Conservation (phyloP, 2,888 invertebrate genomes). For the Lycocerus yunnanus region DNA sequence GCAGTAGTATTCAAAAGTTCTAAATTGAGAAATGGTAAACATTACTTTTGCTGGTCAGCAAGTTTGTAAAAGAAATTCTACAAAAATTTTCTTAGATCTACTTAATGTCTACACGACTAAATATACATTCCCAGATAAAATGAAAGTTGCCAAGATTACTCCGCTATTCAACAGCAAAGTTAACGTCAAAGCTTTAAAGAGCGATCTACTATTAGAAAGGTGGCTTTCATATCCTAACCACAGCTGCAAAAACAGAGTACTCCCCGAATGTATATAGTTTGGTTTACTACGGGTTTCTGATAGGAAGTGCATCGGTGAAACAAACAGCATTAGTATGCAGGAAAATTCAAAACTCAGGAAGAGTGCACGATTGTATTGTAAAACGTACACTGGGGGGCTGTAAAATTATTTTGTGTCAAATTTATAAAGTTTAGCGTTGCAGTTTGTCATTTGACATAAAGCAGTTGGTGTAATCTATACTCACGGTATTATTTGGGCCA, state of each 20-base stretch:
- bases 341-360: neutral
- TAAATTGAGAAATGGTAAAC: neutral
- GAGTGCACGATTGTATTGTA: neutral
- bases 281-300: neutral
- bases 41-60: neutral
- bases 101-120: neutral
- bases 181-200: neutral
- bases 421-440: neutral
- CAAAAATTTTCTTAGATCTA: neutral
- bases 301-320: neutral
- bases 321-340: neutral
- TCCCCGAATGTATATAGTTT: neutral
- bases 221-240: neutral
- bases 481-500: too few species aligned
- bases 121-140: neutral
- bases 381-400: neutral
- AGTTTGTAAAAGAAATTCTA: neutral
- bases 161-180: neutral
- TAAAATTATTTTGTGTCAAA: neutral
- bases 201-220: neutral
- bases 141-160: neutral
- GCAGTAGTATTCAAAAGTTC: neutral
- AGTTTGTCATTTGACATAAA: neutral
- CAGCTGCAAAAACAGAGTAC: neutral
- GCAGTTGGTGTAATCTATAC: too few species aligned